Percentiles rank a stretch among this genome's conserved stretches.
Conservation (phyloP, 2,888 invertebrate genomes). For the Nomada fabriciana region DNA sequence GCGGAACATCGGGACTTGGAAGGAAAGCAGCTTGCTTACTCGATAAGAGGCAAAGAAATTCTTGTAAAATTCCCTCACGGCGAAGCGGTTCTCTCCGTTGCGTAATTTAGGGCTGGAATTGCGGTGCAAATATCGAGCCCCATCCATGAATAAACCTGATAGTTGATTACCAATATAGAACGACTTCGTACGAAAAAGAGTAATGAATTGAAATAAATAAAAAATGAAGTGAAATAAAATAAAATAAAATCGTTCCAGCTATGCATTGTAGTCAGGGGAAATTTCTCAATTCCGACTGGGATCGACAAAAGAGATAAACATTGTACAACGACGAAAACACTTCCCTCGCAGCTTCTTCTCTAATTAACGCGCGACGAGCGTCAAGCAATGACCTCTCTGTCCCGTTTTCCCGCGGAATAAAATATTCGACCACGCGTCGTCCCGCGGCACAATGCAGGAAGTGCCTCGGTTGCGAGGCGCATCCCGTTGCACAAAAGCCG, state of each 20-base stretch:
- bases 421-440: conserved; percentile 48
- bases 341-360: conserved; percentile 17
- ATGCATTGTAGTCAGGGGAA: neutral
- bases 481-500: conserved; percentile 62
- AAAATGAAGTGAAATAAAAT: too few species aligned
- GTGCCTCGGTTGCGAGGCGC: conserved; percentile 41
- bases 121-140: neutral
- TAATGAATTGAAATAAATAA: too few species aligned
- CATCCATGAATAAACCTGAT: neutral
- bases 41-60: conserved; percentile 51
- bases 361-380: conserved; percentile 43
- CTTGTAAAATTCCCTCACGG: conserved; percentile 20
- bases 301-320: neutral
- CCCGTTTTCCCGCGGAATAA: conserved; percentile 22
- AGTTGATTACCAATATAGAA: neutral
- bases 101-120: conserved; percentile 13
- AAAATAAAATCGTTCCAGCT: neutral
- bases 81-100: neutral
- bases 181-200: too few species aligned
- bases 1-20: conserved; percentile 70
- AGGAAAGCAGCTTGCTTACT: conserved; percentile 64
- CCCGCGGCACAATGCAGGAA: conserved; percentile 57
- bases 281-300: neutral
- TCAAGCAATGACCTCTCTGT: conserved; percentile 20
- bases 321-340: neutral